Evolutionary conservation across 2,797 vertebrate species (phyloP), one percentile per base, ranked within the genome.

Genomic region (Oryzias dopingdopingensis): DNA sequence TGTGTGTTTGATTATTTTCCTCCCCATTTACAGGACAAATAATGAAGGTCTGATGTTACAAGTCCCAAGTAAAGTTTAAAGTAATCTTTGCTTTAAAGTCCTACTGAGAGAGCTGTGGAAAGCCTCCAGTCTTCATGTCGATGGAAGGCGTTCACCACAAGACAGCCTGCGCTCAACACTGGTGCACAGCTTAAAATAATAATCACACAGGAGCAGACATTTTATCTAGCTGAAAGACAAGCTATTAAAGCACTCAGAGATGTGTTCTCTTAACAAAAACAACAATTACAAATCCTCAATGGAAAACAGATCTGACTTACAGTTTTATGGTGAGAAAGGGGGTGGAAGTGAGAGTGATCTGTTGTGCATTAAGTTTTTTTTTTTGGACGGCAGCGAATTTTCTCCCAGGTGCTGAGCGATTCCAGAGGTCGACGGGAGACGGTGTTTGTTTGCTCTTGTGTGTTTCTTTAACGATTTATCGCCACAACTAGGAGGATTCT

Each of bases 361-460:
- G 90, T 79, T 89, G 81, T 81, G 72, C 79, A 84, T 91, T 89
- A 88, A 68, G 32, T 73, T 29, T 52, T 59, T 78, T 78, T 18
- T 44, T 75, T 77, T 76, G 74, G 82, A 79, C 71, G 67, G 70
- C 54, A 52, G 62, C 53, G 57, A 80, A 74, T 78, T 37, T 81
- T 87, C 88, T 87, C 80, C 86, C 88, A 89, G 89, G 88, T 90
- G 84, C 56, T 62, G 72, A 78, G 63, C 52, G 77, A 79, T 86
- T 86, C 79, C 76, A 74, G 75, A 79, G 67, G 65, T 40, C 62
- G 62, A 76, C 80, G 71, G 69, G 71, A 83, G 69, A 73, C 62
- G 63, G 64, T 76, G 62, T 66, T 70, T 57, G 55, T 60, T 57
- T 63, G 50, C 57, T 63, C 67, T 74, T 59, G 45, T 41, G 48